phyloP scores from a whole-genome alignment of 2,797 vertebrate species.

The Chaunax sp. region DNA sequence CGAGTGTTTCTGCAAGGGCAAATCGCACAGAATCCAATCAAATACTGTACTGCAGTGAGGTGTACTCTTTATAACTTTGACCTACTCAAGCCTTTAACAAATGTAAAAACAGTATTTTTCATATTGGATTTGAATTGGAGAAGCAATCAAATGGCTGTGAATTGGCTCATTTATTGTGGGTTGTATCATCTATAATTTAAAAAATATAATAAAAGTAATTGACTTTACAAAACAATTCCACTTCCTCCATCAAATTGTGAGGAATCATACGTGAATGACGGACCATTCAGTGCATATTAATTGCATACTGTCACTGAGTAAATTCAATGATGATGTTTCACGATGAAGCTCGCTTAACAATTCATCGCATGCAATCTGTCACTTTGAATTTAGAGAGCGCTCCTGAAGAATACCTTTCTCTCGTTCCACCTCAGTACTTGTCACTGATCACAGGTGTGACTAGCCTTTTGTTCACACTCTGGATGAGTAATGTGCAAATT shows the following conservation, averaged over 20 bases:
- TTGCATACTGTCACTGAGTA: background rate
- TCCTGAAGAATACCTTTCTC: background rate
- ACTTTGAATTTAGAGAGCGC: conserved; percentile 4
- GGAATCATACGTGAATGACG: background rate
- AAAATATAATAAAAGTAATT: conserved; percentile 15
- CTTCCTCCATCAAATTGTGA: background rate
- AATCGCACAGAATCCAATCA: conserved; percentile 20
- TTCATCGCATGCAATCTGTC: background rate
- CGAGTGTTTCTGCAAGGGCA: conserved; percentile 14
- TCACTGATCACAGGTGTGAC: conserved; percentile 20
- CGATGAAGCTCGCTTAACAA: background rate
- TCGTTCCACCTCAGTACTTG: conserved; percentile 1
- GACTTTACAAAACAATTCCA: too few relatives aligned
- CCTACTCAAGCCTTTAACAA: conserved; percentile 16
- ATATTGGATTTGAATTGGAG: conserved; percentile 6
- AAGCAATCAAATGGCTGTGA: conserved; percentile 9
- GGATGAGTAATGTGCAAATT: background rate
- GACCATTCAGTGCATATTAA: background rate
- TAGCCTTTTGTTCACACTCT: conserved; percentile 4
- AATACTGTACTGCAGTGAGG: conserved; percentile 10
- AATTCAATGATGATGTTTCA: background rate
- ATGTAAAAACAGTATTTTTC: background rate
- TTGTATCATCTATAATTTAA: too few relatives aligned
- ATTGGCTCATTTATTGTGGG: background rate
- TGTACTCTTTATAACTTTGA: conserved; percentile 17